A percentile compares a stretch with the other conserved stretches of the same genome.
Evolutionary conservation across 2,113 vertebrate genomes (phyloP).

Genomic region (Engraulis encrasicolus): DNA sequence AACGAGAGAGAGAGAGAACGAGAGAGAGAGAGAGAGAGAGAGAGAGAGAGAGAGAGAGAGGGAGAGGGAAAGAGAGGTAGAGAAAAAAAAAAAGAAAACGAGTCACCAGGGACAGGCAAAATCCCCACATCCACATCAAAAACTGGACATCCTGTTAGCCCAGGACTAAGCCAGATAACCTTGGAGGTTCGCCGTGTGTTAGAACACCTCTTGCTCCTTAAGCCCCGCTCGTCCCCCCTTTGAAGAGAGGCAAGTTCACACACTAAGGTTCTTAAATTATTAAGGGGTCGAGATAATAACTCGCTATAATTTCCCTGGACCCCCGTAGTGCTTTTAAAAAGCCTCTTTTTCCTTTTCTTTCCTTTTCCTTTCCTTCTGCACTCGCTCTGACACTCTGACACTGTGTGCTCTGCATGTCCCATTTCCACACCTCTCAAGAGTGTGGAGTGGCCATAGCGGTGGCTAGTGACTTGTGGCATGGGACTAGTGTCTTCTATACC

Average conservation of each 20-base stretch:
- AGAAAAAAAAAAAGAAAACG: conserved; percentile 22
- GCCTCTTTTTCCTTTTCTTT: conserved; percentile 10
- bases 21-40: neutral
- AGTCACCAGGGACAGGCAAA: conserved; percentile 49
- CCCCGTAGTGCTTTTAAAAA: conserved; percentile 34
- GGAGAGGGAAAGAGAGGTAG: neutral
- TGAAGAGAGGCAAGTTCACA: conserved; percentile 53
- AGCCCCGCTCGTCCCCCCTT: conserved; percentile 48
- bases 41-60: conserved; percentile 32
- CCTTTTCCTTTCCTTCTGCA: neutral
- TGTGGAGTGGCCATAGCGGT: neutral
- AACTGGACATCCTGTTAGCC: conserved; percentile 67
- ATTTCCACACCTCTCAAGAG: neutral
- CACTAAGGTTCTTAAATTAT: conserved; percentile 59
- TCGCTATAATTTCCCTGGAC: conserved; percentile 49
- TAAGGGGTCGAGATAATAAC: conserved; percentile 52
- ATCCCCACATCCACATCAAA: conserved; percentile 61
- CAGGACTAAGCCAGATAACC: conserved; percentile 65
- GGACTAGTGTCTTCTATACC: too few species aligned
- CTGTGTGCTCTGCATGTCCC: neutral
- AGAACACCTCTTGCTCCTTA: conserved; percentile 52
- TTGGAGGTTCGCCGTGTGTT: conserved; percentile 52
- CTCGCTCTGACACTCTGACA: too few species aligned
- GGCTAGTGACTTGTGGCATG: too few species aligned
- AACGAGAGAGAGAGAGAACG: neutral